Evolutionary conservation across 2,113 vertebrate species (phyloP), one percentile per base, ranked within the genome.

Genomic region (Pycnonotus jocosus): DNA sequence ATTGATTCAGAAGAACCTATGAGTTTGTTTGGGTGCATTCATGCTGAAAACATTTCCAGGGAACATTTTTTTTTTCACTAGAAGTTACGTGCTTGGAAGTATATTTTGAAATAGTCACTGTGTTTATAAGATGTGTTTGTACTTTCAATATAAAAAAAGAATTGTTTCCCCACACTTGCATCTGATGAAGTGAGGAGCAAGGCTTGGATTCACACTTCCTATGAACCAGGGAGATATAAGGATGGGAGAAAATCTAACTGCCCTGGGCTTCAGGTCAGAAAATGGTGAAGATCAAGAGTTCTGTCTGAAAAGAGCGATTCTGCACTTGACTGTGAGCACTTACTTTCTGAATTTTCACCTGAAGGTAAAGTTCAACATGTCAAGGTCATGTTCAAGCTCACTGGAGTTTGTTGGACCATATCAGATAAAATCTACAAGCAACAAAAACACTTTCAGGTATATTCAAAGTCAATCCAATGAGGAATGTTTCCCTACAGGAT

Each of bases 371-470:
- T 95, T 64, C 86, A 95, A 93, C 86, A 72, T 90, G 96, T 95
- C 97, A 97, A 95, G 95, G 97, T 97, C 80, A 37, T 87, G 86
- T 94, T 97, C 95, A 96, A 96, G 86, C 94, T 97, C 60, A 77
- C 60, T 95, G 91, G 64, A 86, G 89, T 97, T 97, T 93, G 95
- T 40, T 96, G 97, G 93, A 97, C 92, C 90, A 69, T 93, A 94
- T 83, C 68, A 88, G 69, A 95, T 92, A 83, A 93, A 96, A 96
- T 97, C 92, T 91, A 70, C 47, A 69, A 97, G 96, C 92, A 95
- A 72, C 56, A 86, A 93, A 62, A 96, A 95, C 8, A 92, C 97
- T 98, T 97, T 98, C 96, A 98, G 97, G 96, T 98, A 97, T 97
- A 83, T 88, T 95, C 81, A 96, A 94, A 98, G 92, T 98, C 97